Evolutionary conservation across 2,888 invertebrate genomes (phyloP), one percentile per base, ranked within the genome.

Genomic region (Mythimna vitellina): DNA sequence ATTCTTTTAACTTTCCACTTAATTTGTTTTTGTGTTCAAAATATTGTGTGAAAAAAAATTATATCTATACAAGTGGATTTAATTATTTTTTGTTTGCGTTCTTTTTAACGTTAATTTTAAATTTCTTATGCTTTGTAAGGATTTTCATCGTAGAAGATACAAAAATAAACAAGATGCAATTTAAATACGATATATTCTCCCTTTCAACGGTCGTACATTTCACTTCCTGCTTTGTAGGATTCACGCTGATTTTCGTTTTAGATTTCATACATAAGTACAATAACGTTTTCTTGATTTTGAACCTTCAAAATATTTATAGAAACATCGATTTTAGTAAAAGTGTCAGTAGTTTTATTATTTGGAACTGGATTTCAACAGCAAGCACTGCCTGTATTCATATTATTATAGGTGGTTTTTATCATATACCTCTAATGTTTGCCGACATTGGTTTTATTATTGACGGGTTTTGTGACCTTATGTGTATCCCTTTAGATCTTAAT

Each of bases 401-500:
- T 9, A 65, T 1, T 12, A 7, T 73, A 0, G 22, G 1, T 65
- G 22, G 3, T 22, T 25, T 57, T 0, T 65, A 32, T 20, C 20
- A 1, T 12, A 8, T 0, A 22, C 22, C 56, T 17, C 17, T 57
- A 1, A 57, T 65, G 10, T 25, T 6, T 9, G n/a, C 12, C 6
- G 17, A 76, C 0, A 14, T 42, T 3, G 5, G 17, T 2, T 51
- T 57, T n/a, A 12, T 76, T 9, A 29, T 56, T 2, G 76, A 57
- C n/a, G 5, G 12, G 17, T 20, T 65, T 49, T 57, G 49, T 4
- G 66, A 73, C 9, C 20, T 76, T 3, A 57, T 57, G 76, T 65
- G 65, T 32, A 57, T 76, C 1, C n/a, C 54, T 14, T 76, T 65
- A 29, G 76, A 76, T 32, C 38, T 73, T 20, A 65, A 76, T 57